These are phyloP conservation scores for Smittia sp. DNA, from an alignment of 2,888 invertebrate species.

Conservation along the genomic window DNA sequence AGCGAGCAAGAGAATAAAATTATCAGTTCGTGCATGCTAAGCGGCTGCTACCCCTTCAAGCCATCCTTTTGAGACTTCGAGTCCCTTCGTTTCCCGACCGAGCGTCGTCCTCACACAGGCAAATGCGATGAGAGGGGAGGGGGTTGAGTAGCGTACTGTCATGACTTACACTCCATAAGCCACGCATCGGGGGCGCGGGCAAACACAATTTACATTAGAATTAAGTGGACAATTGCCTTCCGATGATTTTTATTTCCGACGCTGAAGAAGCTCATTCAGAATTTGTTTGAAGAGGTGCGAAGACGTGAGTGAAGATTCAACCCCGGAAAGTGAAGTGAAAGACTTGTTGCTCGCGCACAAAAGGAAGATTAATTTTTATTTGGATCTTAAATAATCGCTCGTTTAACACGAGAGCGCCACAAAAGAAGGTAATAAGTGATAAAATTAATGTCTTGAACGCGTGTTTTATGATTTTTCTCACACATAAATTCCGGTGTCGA, in stretches of 20 bases:
- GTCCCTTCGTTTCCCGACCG: not conserved
- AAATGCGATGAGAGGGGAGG: slow-evolving; percentile 24
- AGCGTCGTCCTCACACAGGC: slow-evolving; percentile 27
- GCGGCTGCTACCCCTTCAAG: slow-evolving; percentile 13
- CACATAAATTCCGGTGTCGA: slow-evolving; percentile 19
- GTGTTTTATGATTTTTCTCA: slow-evolving; percentile 34
- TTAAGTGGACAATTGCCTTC: slow-evolving; percentile 37
- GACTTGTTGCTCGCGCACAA: slow-evolving; percentile 12
- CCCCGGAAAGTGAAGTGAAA: not conserved
- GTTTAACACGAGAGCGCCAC: not conserved
- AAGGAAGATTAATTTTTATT: slow-evolving; percentile 33
- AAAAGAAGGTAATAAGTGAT: slow-evolving; percentile 37
- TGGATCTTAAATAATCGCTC: slow-evolving; percentile 27
- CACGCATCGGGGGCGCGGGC: not conserved
- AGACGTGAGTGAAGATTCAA: slow-evolving; percentile 41
- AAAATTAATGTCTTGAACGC: slow-evolving; percentile 38
- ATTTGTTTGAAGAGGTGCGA: slow-evolving; percentile 30
- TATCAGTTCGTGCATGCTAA: slow-evolving; percentile 9
- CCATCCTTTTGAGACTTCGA: slow-evolving; percentile 1
- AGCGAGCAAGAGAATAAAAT: slow-evolving; percentile 5
- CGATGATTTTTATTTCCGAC: slow-evolving; percentile 14
- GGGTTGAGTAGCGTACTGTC: slow-evolving; percentile 7
- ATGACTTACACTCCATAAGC: slow-evolving; percentile 12
- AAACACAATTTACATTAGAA: slow-evolving; percentile 25
- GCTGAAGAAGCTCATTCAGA: slow-evolving; percentile 36